These are phyloP conservation scores for Gasteruption jaculator DNA, from an alignment of 2,888 invertebrate genomes.

Conservation along the genomic window DNA sequence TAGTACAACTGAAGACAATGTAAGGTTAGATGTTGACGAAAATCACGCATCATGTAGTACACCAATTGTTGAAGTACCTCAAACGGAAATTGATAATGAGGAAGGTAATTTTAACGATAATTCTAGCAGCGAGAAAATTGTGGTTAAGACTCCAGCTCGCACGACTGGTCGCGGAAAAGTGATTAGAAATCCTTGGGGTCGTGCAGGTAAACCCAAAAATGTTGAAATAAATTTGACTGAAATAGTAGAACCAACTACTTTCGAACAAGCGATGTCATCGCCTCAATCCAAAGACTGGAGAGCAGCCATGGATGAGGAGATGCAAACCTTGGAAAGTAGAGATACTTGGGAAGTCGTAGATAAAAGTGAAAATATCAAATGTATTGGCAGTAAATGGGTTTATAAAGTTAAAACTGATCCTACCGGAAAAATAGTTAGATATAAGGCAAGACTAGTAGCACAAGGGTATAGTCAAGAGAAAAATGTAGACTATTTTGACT, in stretches of 20 bases:
- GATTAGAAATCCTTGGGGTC: slow-evolving; percentile 3
- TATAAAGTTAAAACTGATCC: slow-evolving; percentile 18
- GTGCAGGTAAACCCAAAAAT: slow-evolving; percentile 1
- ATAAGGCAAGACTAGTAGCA: slow-evolving; percentile 13
- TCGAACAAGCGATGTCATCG: slow-evolving; percentile 13
- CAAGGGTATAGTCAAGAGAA: slow-evolving; percentile 8
- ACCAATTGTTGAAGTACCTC: no score
- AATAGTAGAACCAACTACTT: not conserved
- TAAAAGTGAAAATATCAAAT: not conserved
- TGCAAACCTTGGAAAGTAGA: slow-evolving; percentile 8
- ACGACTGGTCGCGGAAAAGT: not conserved
- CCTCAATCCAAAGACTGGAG: slow-evolving; percentile 12
- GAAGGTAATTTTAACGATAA: no score
- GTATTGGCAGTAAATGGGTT: slow-evolving; percentile 16
- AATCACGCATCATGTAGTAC: no score
- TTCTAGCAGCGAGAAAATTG: not conserved
- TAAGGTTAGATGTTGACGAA: no score
- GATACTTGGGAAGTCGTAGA: slow-evolving; percentile 16
- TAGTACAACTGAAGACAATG: no score
- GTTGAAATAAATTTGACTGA: slow-evolving; percentile 3
- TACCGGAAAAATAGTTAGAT: slow-evolving; percentile 7
- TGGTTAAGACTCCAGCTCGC: not conserved
- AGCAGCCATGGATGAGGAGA: slow-evolving; percentile 7
- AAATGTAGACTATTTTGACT: slow-evolving; percentile 12
- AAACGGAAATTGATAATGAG: no score